Conservation (phyloP, 2,113 vertebrate species). For the Coregonus clupeaformis region DNA sequence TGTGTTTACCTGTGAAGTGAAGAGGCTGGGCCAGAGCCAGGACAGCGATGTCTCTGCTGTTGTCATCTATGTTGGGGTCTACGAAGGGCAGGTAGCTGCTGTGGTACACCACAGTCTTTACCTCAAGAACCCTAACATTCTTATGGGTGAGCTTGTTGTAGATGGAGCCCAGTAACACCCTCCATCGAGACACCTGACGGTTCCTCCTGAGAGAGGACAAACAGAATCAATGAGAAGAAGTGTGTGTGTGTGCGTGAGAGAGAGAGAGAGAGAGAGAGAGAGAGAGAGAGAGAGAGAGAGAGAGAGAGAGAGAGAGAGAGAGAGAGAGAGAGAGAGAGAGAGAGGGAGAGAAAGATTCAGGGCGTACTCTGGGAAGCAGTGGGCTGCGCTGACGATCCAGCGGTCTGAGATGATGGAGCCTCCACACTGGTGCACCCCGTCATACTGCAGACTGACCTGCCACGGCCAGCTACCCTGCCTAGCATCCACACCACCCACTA, state of each 20-base stretch:
- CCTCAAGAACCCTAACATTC: constrained; percentile 65
- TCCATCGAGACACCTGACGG: constrained; percentile 78
- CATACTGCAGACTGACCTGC: constrained; percentile 88
- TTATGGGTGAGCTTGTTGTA: constrained; percentile 75
- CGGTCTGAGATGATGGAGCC: constrained; percentile 85
- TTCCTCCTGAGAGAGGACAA: constrained; percentile 79
- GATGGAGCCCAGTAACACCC: constrained; percentile 81
- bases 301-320: background rate
- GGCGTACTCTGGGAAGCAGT: constrained; percentile 86
- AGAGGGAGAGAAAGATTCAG: background rate
- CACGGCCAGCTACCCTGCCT: constrained; percentile 86
- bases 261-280: background rate
- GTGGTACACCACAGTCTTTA: constrained; percentile 84
- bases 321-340: background rate
- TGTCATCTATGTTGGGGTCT: constrained; percentile 85
- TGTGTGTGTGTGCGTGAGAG: constrained; percentile 58
- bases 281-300: background rate
- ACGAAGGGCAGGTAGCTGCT: constrained; percentile 86
- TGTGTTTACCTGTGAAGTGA: constrained; percentile 78
- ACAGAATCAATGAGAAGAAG: constrained; percentile 85
- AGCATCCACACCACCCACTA: constrained; percentile 83
- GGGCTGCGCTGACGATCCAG: constrained; percentile 87
- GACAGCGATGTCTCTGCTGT: constrained; percentile 88
- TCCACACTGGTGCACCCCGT: constrained; percentile 84
- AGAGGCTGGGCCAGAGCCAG: constrained; percentile 78